These are phyloP conservation scores for Parazoanthus darwini DNA, from an alignment of 92 coral and sea anemone genomes.

Conservation along the genomic window DNA sequence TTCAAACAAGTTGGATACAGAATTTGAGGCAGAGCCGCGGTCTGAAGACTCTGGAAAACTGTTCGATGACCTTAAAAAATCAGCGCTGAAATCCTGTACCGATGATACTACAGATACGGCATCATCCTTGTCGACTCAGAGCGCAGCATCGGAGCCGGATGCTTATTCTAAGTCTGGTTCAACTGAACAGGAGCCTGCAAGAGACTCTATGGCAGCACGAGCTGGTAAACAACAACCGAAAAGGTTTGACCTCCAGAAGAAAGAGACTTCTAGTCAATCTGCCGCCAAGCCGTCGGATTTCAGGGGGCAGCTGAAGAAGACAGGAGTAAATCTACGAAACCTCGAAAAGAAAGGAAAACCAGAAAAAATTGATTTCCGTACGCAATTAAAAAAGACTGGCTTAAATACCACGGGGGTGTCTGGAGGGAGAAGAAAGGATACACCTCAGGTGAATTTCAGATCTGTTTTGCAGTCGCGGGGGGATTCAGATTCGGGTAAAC, in stretches of 20 bases:
- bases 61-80: conserved; percentile 11
- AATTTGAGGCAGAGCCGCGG: neutral
- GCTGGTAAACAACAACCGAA: neutral
- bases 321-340: conserved; percentile 55
- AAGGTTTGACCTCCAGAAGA: conserved; percentile 10
- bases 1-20: conserved; percentile 40
- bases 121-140: conserved; percentile 47
- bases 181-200: neutral
- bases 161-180: conserved; percentile 32
- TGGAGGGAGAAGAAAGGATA: conserved; percentile 39
- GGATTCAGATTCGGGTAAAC: conserved; percentile 1
- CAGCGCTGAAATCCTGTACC: conserved; percentile 38
- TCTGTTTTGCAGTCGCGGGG: conserved; percentile 17
- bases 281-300: conserved; percentile 34
- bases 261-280: neutral
- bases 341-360: conserved; percentile 32
- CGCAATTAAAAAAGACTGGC: conserved; percentile 61
- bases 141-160: conserved; percentile 40
- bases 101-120: conserved; percentile 49
- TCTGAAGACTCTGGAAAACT: conserved; percentile 34
- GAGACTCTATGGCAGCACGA: neutral
- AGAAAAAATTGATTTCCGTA: conserved; percentile 63
- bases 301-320: conserved; percentile 51
- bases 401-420: conserved; percentile 14
- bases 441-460: conserved; percentile 52